Base-by-base conservation (phyloP, 2,113 vertebrate species). In the Puntigrus tetrazona region DNA sequence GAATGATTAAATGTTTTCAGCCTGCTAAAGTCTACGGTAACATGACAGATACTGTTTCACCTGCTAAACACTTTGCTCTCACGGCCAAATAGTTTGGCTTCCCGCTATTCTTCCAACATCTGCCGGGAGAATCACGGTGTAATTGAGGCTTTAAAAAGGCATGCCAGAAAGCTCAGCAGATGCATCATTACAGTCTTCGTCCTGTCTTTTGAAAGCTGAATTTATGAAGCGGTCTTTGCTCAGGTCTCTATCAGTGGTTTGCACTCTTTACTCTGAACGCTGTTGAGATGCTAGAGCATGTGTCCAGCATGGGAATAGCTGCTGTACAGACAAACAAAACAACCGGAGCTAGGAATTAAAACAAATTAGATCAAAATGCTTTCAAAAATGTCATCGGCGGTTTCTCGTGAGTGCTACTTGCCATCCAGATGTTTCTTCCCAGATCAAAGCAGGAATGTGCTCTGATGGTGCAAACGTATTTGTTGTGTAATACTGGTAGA, bases 41-140 rank as follows among this genome's bases (percentile, higher is more conserved):
- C 84, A 72, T 50, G 78, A 4, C 70, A 31, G 82, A 84, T 86
- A 76, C 34, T 73, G 82, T 87, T 89, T 89, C 78, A 87, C 86
- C 86, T 86, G 84, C 43, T 85, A 81, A 80, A 81, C 38, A 69
- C 83, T 75, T 67, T 76, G 20, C 67, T 67, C 52, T 82, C 25
- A 36, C 65, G 34, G 47, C 72, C 31, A 67, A 85, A 43, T 65
- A 65, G 57, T 25, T 83, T 29, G 14, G 36, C 78, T 78, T 86
- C 29, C 25, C 20, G 43, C 78, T 70, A 34, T 85, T 84, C 47
- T 52, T 86, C 72, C 45, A 87, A 78, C 67, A 79, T 79, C 83
- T 87, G 87, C 57, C 45, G 5, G 76, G n/a, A 81, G 57, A 86
- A 76, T 78, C 84, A 31, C 78, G 29, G 41, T 69, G 76, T 86